Percentiles rank a stretch among this genome's conserved stretches.
These are phyloP conservation scores for Melitaea cinxia DNA, from an alignment of 1,140 invertebrate species.

Conservation along the genomic window DNA sequence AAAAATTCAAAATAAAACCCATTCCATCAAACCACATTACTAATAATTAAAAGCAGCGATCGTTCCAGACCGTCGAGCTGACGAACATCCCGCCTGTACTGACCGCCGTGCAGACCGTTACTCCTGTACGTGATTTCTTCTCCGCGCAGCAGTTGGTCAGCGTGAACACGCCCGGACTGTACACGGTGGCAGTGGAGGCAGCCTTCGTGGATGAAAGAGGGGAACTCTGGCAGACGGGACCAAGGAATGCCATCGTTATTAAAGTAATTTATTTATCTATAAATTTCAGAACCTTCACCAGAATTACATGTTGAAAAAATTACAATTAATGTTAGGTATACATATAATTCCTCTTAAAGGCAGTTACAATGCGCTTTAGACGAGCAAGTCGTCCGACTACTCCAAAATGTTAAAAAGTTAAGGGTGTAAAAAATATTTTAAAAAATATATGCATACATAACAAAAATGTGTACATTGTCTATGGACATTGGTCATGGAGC, in stretches of 20 bases:
- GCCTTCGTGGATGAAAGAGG: conserved; percentile 86
- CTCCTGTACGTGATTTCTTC: conserved; percentile 90
- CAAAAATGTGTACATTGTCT: too few species aligned
- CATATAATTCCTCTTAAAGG: too few species aligned
- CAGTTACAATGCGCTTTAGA: too few species aligned
- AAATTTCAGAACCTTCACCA: too few species aligned
- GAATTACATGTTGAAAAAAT: too few species aligned
- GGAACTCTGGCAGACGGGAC: conserved; percentile 86
- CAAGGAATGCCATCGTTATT: conserved; percentile 83
- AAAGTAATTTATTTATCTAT: conserved; percentile 65
- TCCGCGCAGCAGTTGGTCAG: conserved; percentile 87
- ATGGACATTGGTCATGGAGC: too few species aligned
- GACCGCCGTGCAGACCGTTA: conserved; percentile 82
- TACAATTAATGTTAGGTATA: too few species aligned
- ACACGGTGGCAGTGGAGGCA: conserved; percentile 84
- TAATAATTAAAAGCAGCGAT: neutral
- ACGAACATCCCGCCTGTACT: conserved; percentile 61
- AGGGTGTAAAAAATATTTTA: too few species aligned
- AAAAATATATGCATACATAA: too few species aligned
- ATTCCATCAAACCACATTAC: neutral
- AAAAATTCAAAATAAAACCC: too few species aligned
- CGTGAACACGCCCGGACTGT: conserved; percentile 77
- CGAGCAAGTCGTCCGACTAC: too few species aligned
- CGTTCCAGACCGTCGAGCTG: conserved; percentile 57
- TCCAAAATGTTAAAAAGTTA: too few species aligned